Base-by-base conservation (phyloP, 2,888 invertebrate genomes). In the Xestia rhomboidea region DNA sequence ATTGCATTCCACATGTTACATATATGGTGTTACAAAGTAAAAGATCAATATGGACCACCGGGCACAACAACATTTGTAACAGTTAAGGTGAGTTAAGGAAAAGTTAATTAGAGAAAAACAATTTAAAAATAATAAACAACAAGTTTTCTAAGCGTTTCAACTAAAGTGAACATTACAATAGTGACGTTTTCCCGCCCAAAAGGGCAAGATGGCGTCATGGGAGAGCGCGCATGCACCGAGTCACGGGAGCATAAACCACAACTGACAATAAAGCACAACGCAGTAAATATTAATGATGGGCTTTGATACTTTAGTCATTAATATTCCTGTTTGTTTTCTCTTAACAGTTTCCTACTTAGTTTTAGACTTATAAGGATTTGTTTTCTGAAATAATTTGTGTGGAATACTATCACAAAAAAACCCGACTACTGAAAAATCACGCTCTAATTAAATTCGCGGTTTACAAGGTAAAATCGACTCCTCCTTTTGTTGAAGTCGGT, bases 171-270 rank as follows among this genome's bases (percentile, higher is more conserved):
- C 71, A 84, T 87, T 85, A 83, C 54, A 62, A 68, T 75, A 73
- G 77, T 73, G 76, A 81, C 88, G 81, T 92, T 95, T 95, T 95
- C 94, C 96, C 95, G 95, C 95, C 95, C 92, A 94, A 95, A 95
- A 92, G 90, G 88, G 78, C 85, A 93, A 93, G 92, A 94, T 92
- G 91, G 93, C 94, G 95, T 96, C 95, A 96, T 96, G 96, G 96
- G 96, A 96, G 96, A 96, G 88, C 83, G 94, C 91, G 92, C 92
- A 82, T 85, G 88, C 87, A 85, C 76, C 77, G 81, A 76, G 82
- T 85, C 92, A 94, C 88, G 93, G 93, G 88, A 94, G 89, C 96
- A 96, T 96, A 96, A 94, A 95, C 94, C 96, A 96, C 96, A 90
- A 90, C 87, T 82, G 86, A 89, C 89, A 91, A 90, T 92, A 92